Base-by-base conservation (phyloP, 2,888 invertebrate genomes). In the Meganola albula region DNA sequence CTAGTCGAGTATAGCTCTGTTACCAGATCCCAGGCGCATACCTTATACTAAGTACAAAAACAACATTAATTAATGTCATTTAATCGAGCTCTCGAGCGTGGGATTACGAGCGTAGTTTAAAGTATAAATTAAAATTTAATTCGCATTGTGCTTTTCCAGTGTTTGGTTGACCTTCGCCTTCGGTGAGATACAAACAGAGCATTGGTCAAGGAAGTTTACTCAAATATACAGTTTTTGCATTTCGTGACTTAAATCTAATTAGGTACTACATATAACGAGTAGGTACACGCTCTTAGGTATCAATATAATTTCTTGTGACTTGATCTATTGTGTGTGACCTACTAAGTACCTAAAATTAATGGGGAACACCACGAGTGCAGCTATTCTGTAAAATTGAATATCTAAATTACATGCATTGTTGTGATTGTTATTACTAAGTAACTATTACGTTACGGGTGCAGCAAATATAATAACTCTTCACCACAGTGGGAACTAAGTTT, bases 41-140 rank as follows among this genome's bases (percentile, higher is more conserved):
- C n/a, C n/a, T n/a, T n/a, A n/a, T n/a, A n/a, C n/a, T n/a, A n/a
- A n/a, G n/a, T n/a, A 66, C 58, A 75, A 77, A 76, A 75, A 73
- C 62, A n/a, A n/a, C n/a, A n/a, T 58, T 53, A 55, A 71, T 68
- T 74, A 74, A 65, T 65, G 66, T 67, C 64, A 70, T 79, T 76
- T 73, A 69, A 74, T 70, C 60, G 63, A 55, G 64, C 71, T 72
- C 56, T 78, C 65, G 71, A 76, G 71, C 78, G 77, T 77, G 74
- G 77, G 75, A 79, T 79, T 78, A 72, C 66, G 57, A 63, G 52
- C 57, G 54, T 51, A 65, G 59, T 63, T 75, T 78, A 72, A 75
- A 72, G 70, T 77, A 74, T 66, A 67, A 76, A 76, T 72, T 73
- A 70, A 69, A 60, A 50, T 71, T 74, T 72, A 74, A 77, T 72